Conservation (phyloP, 2,888 invertebrate species). For the Drosophila multiciliata region DNA sequence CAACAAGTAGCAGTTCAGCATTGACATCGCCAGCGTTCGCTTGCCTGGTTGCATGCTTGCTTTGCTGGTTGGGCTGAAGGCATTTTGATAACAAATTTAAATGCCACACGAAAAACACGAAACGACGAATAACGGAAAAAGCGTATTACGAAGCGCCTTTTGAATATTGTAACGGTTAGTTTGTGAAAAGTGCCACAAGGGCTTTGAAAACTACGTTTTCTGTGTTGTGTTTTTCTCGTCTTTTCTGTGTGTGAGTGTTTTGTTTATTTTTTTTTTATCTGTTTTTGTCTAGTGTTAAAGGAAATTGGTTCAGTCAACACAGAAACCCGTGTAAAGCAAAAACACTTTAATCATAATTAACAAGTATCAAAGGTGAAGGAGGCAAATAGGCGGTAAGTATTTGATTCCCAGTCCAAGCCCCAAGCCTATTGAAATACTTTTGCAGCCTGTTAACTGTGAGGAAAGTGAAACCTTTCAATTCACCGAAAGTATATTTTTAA, state of each 20-base stretch:
- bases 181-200: conserved; percentile 4
- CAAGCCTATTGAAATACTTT: background rate
- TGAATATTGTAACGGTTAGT: conserved; percentile 32
- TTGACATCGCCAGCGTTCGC: conserved; percentile 75
- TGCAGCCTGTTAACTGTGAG: background rate
- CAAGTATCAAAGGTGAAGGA: conserved; percentile 4
- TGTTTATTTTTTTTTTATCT: conserved; percentile 9
- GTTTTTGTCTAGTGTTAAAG: background rate
- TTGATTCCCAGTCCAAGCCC: background rate
- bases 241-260: conserved; percentile 5
- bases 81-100: conserved; percentile 2
- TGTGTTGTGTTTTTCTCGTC: background rate
- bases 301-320: background rate
- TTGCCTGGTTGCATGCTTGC: conserved; percentile 36
- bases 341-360: conserved; percentile 5
- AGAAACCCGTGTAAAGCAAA: conserved; percentile 1
- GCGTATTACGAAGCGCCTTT: conserved; percentile 9
- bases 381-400: conserved; percentile 22
- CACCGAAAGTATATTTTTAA: background rate
- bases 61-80: background rate
- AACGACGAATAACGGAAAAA: conserved; percentile 4
- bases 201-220: conserved; percentile 7
- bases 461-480: background rate
- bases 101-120: background rate
- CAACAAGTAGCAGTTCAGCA: conserved; percentile 79